phyloP scores from a whole-genome alignment of 2,113 vertebrate species.

The Thryonomys swinderianus region DNA sequence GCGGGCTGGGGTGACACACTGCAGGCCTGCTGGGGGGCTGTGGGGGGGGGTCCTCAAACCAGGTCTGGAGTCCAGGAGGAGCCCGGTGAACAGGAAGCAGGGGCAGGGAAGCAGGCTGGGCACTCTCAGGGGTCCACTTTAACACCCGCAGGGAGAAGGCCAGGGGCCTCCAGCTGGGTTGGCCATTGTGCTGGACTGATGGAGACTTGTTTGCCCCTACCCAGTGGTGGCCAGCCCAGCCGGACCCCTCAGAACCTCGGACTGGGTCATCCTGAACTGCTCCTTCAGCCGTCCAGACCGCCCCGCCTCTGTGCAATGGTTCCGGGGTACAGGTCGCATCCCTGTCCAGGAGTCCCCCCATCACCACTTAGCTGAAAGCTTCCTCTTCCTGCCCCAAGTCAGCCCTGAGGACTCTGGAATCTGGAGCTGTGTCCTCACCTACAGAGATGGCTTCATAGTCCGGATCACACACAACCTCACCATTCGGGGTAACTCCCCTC shows the following conservation, averaged over 20 bases:
- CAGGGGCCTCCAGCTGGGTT: neutral
- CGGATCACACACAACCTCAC: conserved; percentile 74
- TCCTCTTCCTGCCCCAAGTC: conserved; percentile 75
- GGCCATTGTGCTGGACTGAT: neutral
- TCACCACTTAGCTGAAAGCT: conserved; percentile 57
- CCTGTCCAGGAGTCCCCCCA: conserved; percentile 30
- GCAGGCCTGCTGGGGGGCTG: neutral
- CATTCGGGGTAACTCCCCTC: conserved; percentile 82
- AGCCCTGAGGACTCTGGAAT: conserved; percentile 75
- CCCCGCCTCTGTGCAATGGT: conserved; percentile 82
- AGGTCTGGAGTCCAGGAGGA: neutral
- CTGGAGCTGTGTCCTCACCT: conserved; percentile 85
- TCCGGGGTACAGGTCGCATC: neutral
- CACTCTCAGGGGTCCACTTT: neutral
- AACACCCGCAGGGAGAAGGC: neutral
- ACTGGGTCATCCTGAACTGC: conserved; percentile 80
- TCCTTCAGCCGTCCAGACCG: conserved; percentile 83
- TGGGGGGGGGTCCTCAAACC: neutral
- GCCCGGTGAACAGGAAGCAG: neutral
- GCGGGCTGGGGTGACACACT: conserved; percentile 9
- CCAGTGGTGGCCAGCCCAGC: conserved; percentile 82
- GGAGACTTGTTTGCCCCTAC: neutral
- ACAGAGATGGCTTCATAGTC: conserved; percentile 78
- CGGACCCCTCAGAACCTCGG: conserved; percentile 57
- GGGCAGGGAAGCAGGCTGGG: too few species aligned